Evolutionary conservation across 2,888 invertebrate species (phyloP), one percentile per base, ranked within the genome.

Genomic region (Catotricha subobsoleta): DNA sequence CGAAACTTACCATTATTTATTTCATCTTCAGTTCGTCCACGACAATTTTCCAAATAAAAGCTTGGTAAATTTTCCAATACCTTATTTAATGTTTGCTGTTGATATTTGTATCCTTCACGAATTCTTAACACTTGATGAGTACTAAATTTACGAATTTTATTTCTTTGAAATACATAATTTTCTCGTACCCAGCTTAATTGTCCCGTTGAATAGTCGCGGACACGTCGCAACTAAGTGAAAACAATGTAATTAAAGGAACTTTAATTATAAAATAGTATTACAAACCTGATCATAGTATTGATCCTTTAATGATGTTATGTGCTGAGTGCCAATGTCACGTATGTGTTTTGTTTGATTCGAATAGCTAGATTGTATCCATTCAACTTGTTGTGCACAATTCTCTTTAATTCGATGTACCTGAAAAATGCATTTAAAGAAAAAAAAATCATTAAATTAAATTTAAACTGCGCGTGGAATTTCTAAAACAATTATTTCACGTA

Each of bases 181-280:
- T 92, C 92, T 46, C 91, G 74, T 49, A 94, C 86, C 80, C 88
- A 86, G 62, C 87, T 87, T 52, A 94, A 68, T 63, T 92, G 91
- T 45, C 77, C 72, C 28, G 83, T 81, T 16, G 92, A 90, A 60
- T 94, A 94, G 55, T 91, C 91, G 43, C 90, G 74, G 28, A 92
- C 90, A 50, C 82, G 77, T 58, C 82, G 81, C 47, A 91, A 83
- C 84, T 91, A 29, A 29, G n/a, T 29, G n/a, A 5, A n/a, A 29
- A 29, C 7, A 29, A 29, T n/a, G n/a, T n/a, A n/a, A n/a, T n/a
- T n/a, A n/a, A n/a, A n/a, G n/a, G n/a, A n/a, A n/a, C n/a, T n/a
- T n/a, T n/a, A n/a, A n/a, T n/a, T n/a, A n/a, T n/a, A n/a, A n/a
- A n/a, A n/a, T n/a, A n/a, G n/a, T n/a, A n/a, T n/a, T n/a, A n/a